phyloP scores from a whole-genome alignment of 64 coral and sea anemone genomes.

The Actinia equina region DNA sequence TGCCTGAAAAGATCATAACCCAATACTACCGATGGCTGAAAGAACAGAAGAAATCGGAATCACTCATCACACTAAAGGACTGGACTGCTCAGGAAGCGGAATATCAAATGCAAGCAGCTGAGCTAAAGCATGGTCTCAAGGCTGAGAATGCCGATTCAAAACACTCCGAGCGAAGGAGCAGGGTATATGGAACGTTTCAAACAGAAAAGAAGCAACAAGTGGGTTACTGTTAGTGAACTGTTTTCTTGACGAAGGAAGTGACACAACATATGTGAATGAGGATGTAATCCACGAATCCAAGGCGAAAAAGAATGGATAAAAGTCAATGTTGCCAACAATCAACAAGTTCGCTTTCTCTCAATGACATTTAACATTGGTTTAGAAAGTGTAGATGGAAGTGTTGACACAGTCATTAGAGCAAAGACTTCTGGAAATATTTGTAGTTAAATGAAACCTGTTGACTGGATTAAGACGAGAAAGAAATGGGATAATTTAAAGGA shows the following conservation, averaged over 20 bases:
- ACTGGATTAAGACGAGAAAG: constrained; percentile 41
- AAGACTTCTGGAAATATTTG: constrained; percentile 53
- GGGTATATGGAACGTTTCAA: constrained; percentile 21
- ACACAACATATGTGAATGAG: constrained; percentile 62
- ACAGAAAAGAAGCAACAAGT: not conserved
- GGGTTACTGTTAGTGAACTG: constrained; percentile 56
- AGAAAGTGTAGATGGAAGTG: constrained; percentile 15
- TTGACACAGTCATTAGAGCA: constrained; percentile 34
- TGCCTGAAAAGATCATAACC: constrained; percentile 40
- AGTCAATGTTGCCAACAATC: constrained; percentile 48
- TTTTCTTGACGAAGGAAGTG: constrained; percentile 61
- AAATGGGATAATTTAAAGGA: constrained; percentile 50
- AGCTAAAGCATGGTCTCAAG: constrained; percentile 21
- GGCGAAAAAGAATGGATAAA: constrained; percentile 27
- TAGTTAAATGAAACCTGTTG: constrained; percentile 41
- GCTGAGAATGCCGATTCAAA: not conserved
- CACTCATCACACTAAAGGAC: constrained; percentile 45
- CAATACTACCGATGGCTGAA: constrained; percentile 31
- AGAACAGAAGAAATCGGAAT: not conserved
- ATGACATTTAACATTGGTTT: constrained; percentile 20
- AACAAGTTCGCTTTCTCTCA: constrained; percentile 25
- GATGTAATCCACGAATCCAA: constrained; percentile 38
- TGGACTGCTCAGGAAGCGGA: constrained; percentile 39
- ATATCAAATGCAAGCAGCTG: constrained; percentile 41
- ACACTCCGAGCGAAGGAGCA: no score